A percentile compares a stretch with the other conserved stretches of the same genome.
These are phyloP conservation scores for Phyto melanocephala DNA, from an alignment of 2,888 invertebrate genomes.

Conservation along the genomic window DNA sequence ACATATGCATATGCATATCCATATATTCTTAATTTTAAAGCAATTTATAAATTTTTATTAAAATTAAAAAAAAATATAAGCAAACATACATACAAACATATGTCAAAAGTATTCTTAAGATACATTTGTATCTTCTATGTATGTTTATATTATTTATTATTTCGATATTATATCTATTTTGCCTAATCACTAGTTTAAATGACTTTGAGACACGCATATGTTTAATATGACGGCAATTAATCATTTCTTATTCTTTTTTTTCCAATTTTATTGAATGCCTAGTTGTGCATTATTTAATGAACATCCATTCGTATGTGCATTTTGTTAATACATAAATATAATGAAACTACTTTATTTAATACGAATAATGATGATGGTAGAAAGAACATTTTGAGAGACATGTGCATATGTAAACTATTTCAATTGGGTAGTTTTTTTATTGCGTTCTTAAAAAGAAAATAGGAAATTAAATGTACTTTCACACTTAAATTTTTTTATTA, in stretches of 20 bases:
- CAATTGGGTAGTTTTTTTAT: neutral
- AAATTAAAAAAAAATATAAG: too few relatives aligned
- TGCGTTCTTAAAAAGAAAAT: neutral
- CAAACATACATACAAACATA: neutral
- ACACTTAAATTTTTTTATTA: conserved; percentile 25
- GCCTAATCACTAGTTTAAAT: conserved; percentile 8
- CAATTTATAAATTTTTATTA: too few relatives aligned
- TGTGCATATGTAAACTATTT: neutral
- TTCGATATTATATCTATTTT: neutral
- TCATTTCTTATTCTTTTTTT: conserved; percentile 24
- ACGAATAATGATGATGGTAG: neutral
- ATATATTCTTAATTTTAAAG: too few relatives aligned
- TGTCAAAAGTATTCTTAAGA: too few relatives aligned
- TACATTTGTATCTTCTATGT: too few relatives aligned
- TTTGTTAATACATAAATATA: conserved; percentile 12
- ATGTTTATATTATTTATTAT: neutral
- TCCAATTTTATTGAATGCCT: neutral
- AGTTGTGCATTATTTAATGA: neutral
- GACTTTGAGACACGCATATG: conserved; percentile 18
- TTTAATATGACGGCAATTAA: conserved; percentile 32
- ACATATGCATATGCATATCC: too few relatives aligned
- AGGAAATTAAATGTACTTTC: conserved; percentile 10
- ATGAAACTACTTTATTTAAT: conserved; percentile 22
- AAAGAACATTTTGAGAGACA: neutral
- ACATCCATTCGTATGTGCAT: neutral